Conservation (phyloP, 2,113 vertebrate genomes). For the Aythya baeri region DNA sequence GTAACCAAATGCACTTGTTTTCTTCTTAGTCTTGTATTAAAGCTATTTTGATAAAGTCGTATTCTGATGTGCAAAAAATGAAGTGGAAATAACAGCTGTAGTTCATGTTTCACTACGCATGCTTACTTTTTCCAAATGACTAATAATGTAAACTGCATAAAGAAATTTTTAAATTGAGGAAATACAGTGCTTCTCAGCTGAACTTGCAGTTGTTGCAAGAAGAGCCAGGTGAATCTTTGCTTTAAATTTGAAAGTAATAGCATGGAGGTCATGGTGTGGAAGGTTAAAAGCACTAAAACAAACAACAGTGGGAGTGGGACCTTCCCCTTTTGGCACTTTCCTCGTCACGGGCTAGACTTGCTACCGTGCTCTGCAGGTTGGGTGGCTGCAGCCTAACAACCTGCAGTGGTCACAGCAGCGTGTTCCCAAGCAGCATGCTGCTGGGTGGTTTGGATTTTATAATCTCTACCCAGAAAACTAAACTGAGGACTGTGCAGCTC, state of each 20-base stretch:
- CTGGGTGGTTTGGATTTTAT: neutral
- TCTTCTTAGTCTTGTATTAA: neutral
- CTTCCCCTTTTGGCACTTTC: neutral
- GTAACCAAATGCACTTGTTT: neutral
- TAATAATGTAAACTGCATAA: neutral
- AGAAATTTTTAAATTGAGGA: neutral
- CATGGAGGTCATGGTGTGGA: neutral
- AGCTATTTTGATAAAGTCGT: neutral
- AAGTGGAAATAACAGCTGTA: neutral
- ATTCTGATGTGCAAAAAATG: neutral
- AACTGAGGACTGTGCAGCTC: neutral
- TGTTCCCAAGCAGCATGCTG: neutral
- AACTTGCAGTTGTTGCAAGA: neutral
- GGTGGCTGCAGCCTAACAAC: neutral
- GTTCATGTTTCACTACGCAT: neutral
- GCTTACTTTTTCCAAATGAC: neutral
- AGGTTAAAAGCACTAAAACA: neutral
- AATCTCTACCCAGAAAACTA: neutral
- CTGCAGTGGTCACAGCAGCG: neutral
- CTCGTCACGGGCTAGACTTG: neutral
- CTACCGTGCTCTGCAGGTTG: neutral
- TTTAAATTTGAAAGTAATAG: neutral
- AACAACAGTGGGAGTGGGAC: neutral
- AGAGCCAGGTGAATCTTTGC: conserved; percentile 33
- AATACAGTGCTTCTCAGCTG: neutral